These are phyloP conservation scores for Sipha maydis DNA, from an alignment of 2,888 invertebrate species.

Conservation along the genomic window DNA sequence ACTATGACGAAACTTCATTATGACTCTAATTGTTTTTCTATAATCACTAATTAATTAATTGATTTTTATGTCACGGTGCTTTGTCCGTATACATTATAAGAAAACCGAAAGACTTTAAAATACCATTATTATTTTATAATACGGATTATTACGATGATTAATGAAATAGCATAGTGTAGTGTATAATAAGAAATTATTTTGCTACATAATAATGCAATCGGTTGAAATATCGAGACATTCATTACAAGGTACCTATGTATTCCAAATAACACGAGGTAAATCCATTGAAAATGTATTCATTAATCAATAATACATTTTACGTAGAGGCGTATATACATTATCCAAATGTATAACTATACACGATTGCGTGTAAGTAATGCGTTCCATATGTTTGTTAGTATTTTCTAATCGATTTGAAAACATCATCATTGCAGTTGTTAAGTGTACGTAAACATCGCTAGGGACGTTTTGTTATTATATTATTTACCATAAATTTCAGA, in stretches of 20 bases:
- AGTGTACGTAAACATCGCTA: not conserved
- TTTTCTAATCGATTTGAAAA: conserved; percentile 31
- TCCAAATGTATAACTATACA: not conserved
- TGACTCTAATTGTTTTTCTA: not conserved
- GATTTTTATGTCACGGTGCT: not conserved
- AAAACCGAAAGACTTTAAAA: not conserved
- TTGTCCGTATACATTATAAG: not conserved
- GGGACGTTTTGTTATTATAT: too few relatives aligned
- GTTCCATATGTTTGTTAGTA: conserved; percentile 28
- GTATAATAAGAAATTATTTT: conserved; percentile 32
- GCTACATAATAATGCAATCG: conserved; percentile 13
- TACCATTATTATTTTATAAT: not conserved
- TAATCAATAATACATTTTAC: conserved; percentile 10
- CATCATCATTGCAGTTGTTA: conserved; percentile 12
- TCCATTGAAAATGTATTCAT: conserved; percentile 22
- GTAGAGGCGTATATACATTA: not conserved
- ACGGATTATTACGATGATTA: conserved; percentile 43
- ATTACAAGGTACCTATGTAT: not conserved
- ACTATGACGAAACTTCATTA: not conserved
- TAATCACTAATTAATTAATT: conserved; percentile 14
- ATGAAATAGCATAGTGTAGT: conserved; percentile 17
- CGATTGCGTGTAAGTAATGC: conserved; percentile 17
- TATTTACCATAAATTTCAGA: too few relatives aligned
- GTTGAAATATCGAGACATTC: conserved; percentile 17
- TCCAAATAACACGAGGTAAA: conserved; percentile 14